phyloP scores from a whole-genome alignment of 2,888 invertebrate genomes.

The Drosophila dives region DNA sequence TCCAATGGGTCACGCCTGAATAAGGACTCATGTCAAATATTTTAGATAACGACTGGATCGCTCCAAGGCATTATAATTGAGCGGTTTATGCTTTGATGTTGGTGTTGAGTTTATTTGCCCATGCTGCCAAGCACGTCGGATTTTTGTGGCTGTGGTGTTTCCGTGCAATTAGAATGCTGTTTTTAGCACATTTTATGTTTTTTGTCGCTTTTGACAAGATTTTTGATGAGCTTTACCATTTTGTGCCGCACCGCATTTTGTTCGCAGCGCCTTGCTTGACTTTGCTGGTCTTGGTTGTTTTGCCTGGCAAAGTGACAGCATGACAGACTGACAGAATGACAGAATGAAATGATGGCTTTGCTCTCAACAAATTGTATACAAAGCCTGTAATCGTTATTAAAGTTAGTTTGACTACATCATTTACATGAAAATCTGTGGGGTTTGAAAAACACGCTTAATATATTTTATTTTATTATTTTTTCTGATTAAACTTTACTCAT shows the following conservation, averaged over 20 bases:
- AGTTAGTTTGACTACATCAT: not conserved
- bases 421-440: not conserved
- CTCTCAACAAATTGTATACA: conserved; percentile 14
- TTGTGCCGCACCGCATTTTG: conserved; percentile 31
- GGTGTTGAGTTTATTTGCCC: conserved; percentile 61
- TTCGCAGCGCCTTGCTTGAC: conserved; percentile 26
- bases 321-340: conserved; percentile 23
- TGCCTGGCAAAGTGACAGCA: conserved; percentile 30
- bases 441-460: not conserved
- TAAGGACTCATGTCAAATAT: conserved; percentile 71
- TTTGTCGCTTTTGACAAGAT: conserved; percentile 48
- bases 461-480: not conserved
- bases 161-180: conserved; percentile 52
- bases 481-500: not conserved
- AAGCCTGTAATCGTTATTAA: not conserved
- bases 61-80: conserved; percentile 64
- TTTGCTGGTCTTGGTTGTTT: conserved; percentile 33
- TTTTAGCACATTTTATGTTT: conserved; percentile 5
- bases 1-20: conserved; percentile 13
- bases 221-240: conserved; percentile 70
- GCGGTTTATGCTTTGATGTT: conserved; percentile 56
- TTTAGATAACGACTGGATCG: conserved; percentile 66
- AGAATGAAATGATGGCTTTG: conserved; percentile 17
- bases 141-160: conserved; percentile 48
- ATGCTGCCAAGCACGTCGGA: conserved; percentile 23